phyloP scores from a whole-genome alignment of 2,113 vertebrate genomes.

The Pogonocichla stellata region DNA sequence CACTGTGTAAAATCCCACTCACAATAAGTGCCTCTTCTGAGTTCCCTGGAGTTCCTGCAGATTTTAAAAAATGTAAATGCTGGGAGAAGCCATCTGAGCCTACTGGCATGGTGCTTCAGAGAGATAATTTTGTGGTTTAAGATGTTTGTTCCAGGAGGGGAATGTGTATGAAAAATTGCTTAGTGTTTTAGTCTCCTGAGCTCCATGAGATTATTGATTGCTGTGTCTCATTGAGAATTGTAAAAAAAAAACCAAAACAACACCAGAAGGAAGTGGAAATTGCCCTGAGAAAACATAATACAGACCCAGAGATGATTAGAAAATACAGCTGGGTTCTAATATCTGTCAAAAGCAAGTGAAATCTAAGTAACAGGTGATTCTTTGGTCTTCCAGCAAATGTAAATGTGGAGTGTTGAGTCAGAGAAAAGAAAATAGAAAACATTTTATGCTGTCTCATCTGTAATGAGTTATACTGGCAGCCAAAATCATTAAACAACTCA shows the following conservation, averaged over 20 bases:
- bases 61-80: background rate
- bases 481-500: slow-evolving; percentile 11
- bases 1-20: background rate
- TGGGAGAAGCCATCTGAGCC: background rate
- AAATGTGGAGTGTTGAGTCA: background rate
- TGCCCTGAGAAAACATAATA: background rate
- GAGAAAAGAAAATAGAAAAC: background rate
- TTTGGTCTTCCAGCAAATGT: background rate
- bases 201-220: background rate
- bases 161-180: background rate
- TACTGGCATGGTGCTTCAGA: background rate
- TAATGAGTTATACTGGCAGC: slow-evolving; percentile 16
- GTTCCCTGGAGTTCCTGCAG: background rate
- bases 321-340: background rate
- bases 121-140: background rate
- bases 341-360: background rate
- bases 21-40: background rate
- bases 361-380: background rate
- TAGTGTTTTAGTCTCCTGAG: background rate
- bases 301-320: background rate
- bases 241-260: too few relatives aligned
- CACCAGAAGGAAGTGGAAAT: background rate
- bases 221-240: background rate
- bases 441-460: slow-evolving; percentile 5
- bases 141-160: background rate